phyloP scores from a whole-genome alignment of 2,888 invertebrate species.

The Cerceris ruficornis region DNA sequence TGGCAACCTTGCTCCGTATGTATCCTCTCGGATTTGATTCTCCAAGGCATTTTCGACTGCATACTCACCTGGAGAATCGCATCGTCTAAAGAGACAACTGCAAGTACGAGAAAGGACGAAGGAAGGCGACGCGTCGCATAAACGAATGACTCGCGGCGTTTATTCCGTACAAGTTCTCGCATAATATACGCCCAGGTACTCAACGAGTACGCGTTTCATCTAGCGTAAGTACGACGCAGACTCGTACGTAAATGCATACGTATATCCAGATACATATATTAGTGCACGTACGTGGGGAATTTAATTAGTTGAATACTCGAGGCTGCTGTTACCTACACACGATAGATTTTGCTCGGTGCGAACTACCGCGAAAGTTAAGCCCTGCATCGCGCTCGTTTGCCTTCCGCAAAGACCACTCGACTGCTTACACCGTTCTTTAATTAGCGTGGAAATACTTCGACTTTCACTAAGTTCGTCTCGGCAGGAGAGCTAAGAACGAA shows the following conservation, averaged over 20 bases:
- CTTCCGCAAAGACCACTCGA: slow-evolving; percentile 46
- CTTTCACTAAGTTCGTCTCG: slow-evolving; percentile 36
- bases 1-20: too few relatives aligned
- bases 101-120: slow-evolving; percentile 28
- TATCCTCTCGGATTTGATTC: background rate
- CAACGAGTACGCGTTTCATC: slow-evolving; percentile 22
- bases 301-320: slow-evolving; percentile 73
- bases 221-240: slow-evolving; percentile 39
- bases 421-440: slow-evolving; percentile 64
- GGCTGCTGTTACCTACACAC: slow-evolving; percentile 47
- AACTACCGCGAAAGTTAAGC: slow-evolving; percentile 50
- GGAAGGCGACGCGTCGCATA: slow-evolving; percentile 24
- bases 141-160: slow-evolving; percentile 48
- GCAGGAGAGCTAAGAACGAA: background rate
- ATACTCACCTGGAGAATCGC: background rate
- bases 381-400: slow-evolving; percentile 40
- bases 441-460: slow-evolving; percentile 56
- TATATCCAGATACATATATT: too few relatives aligned
- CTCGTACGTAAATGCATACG: background rate
- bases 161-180: slow-evolving; percentile 45
- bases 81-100: background rate
- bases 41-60: background rate
- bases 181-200: slow-evolving; percentile 27
- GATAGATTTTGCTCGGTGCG: slow-evolving; percentile 59
- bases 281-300: slow-evolving; percentile 60